Evolutionary conservation across 1,140 invertebrate species (phyloP), one percentile per base, ranked within the genome.

Genomic region (Platyura marginata): DNA sequence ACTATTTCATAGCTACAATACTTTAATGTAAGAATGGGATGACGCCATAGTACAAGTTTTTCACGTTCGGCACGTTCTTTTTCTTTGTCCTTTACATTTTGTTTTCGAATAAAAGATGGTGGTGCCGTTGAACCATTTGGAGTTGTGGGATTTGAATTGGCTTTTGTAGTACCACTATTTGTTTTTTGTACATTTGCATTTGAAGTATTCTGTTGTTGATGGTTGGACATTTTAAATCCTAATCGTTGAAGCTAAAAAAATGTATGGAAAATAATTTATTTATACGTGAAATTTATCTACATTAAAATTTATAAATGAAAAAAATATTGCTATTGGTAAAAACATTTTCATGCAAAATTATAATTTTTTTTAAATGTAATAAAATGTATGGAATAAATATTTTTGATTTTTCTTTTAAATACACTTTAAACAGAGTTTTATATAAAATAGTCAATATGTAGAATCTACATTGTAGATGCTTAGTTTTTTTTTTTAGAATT

Each of bases 21-120:
- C 55, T 84, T 77, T 29, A 89, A 49, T 10, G 89, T 93, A 45
- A 67, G 72, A 38, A 93, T 54, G 20, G 91, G 91, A 55, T 74
- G 74, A 53, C 80, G 72, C 89, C 89, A 95, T 44, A 96, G 57
- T 23, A 92, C 86, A 48, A 93, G 61, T 52, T 73, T 72, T 54
- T 70, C 68, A 11, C 71, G 56, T 51, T 77, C 72, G 47, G 54
- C 48, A 13, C 52, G 50, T 42, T 69, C 66, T 43, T 56, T 56
- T 47, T 64, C 57, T 55, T 62, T 66, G 48, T 52, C 40, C 11
- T 29, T 37, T 1, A 20, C 5, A 3, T 21, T 21, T 21, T 51
- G 45, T 52, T 50, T 40, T 40, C 21, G 21, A 11, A 41, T 25
- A 20, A 41, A 15, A 11, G 44, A 33, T 39, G 35, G n/a, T n/a